Evolutionary conservation across 1,140 invertebrate genomes (phyloP).

Genomic region (Caenorhabditis briggsae): DNA sequence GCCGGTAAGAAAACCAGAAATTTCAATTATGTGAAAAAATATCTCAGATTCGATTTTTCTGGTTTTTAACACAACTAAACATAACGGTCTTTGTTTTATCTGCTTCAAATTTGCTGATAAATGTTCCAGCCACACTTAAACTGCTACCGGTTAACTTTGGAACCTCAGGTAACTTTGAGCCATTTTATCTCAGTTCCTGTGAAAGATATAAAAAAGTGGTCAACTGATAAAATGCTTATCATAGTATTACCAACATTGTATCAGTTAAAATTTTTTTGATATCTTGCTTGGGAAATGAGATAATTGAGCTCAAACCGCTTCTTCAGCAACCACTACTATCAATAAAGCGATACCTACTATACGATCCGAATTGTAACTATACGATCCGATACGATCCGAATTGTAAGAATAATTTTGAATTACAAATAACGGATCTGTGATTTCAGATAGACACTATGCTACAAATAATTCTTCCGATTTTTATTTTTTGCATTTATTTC

Average conservation of each 20-base stretch:
- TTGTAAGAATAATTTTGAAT: background rate
- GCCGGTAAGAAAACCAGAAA: background rate
- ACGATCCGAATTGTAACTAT: background rate
- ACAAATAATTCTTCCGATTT: background rate
- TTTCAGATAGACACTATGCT: background rate
- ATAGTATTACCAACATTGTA: too few species aligned
- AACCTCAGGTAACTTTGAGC: too few species aligned
- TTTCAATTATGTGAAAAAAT: background rate
- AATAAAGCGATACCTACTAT: background rate
- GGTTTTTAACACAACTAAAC: background rate
- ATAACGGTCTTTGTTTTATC: background rate
- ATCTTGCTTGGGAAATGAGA: too few species aligned
- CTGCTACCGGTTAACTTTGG: background rate
- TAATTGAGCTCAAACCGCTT: background rate
- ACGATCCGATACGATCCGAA: background rate
- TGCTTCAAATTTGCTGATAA: slow-evolving; percentile 1
- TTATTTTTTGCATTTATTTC: background rate
- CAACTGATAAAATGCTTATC: too few species aligned
- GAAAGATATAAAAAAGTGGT: too few species aligned
- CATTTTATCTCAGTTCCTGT: too few species aligned
- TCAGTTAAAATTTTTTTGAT: too few species aligned
- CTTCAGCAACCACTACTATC: background rate
- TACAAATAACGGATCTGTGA: background rate
- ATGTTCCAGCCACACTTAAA: background rate
- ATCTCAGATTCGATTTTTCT: background rate